Percentiles rank a stretch among this genome's conserved stretches.
Conservation (phyloP, 2,113 vertebrate species). For the Phoenicopterus ruber region DNA sequence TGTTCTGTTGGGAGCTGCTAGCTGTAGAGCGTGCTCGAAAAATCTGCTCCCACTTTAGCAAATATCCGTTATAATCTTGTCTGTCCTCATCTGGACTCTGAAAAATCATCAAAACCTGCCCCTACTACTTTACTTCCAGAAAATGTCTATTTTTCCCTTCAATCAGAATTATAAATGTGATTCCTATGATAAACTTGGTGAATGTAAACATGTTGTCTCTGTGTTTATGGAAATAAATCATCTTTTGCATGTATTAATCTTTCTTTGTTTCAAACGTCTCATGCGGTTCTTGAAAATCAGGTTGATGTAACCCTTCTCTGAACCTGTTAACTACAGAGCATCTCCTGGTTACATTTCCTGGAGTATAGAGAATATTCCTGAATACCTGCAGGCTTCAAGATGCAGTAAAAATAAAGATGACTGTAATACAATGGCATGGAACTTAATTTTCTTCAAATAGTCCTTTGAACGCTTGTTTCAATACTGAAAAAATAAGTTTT, state of each 20-base stretch:
- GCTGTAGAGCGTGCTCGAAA: not conserved
- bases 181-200: not conserved
- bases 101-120: not conserved
- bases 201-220: not conserved
- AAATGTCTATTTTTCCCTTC: not conserved
- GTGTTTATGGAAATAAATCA: not conserved
- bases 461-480: not conserved
- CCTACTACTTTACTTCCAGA: not conserved
- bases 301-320: constrained; percentile 1
- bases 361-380: not conserved
- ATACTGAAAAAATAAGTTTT: not conserved
- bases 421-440: not conserved
- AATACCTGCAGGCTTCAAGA: constrained; percentile 6
- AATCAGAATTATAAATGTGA: not conserved
- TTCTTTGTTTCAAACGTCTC: not conserved
- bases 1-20: not conserved
- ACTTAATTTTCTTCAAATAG: constrained; percentile 26
- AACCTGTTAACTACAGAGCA: not conserved
- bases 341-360: not conserved
- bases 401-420: constrained; percentile 4
- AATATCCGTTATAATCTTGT: not conserved
- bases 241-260: not conserved
- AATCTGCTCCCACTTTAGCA: not conserved
- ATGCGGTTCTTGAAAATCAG: not conserved
- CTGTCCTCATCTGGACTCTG: not conserved